Evolutionary conservation across 2,888 invertebrate species (phyloP).

Genomic region (Agrilus cyanescens): DNA sequence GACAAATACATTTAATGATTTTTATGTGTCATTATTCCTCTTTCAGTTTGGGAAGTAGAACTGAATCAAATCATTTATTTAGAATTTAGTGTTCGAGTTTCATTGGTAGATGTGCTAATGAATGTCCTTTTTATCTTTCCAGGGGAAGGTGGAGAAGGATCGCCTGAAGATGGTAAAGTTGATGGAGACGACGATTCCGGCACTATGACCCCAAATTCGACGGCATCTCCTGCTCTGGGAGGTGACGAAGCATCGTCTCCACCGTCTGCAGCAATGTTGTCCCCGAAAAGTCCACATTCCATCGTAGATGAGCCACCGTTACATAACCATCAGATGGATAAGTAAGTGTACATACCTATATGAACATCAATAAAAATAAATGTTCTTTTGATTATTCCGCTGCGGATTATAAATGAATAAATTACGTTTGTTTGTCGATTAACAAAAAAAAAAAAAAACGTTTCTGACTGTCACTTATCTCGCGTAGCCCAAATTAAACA

Average conservation of each 20-base stretch:
- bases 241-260: slow-evolving; percentile 32
- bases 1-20: no score
- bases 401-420: no score
- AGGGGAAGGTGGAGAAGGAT: slow-evolving; percentile 48
- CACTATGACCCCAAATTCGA: slow-evolving; percentile 35
- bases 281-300: slow-evolving; percentile 30
- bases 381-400: not conserved
- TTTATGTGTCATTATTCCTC: no score
- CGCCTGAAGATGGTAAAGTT: slow-evolving; percentile 34
- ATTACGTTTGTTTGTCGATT: no score
- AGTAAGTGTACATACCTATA: slow-evolving; percentile 19
- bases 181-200: slow-evolving; percentile 37
- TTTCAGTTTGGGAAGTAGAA: no score
- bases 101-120: not conserved
- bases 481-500: no score
- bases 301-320: slow-evolving; percentile 24
- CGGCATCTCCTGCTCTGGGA: slow-evolving; percentile 30
- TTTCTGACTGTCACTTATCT: no score
- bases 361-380: not conserved
- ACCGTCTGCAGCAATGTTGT: slow-evolving; percentile 29
- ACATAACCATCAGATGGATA: slow-evolving; percentile 21
- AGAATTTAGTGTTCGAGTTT: no score
- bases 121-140: slow-evolving; percentile 26
- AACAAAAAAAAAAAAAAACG: no score
- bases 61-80: no score